phyloP scores from a whole-genome alignment of 2,888 invertebrate species.

The Nymphalis urticae region DNA sequence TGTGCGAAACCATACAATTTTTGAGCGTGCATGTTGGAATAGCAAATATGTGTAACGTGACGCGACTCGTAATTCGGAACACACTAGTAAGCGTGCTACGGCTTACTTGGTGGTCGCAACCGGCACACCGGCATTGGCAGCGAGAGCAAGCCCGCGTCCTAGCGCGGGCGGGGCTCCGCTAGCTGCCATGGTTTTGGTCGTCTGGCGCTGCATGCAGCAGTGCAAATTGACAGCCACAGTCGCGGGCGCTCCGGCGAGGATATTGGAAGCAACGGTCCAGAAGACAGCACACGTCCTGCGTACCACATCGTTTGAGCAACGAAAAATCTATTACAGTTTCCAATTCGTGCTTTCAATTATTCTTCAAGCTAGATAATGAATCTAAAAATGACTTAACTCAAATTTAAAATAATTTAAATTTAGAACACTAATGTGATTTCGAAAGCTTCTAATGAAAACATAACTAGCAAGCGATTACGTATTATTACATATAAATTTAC shows the following conservation, averaged over 20 bases:
- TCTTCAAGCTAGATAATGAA: slow-evolving; percentile 15
- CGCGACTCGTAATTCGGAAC: slow-evolving; percentile 42
- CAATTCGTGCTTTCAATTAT: slow-evolving; percentile 12
- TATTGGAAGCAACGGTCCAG: slow-evolving; percentile 95
- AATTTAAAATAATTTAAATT: background rate
- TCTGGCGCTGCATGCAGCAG: slow-evolving; percentile 92
- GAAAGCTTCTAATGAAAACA: slow-evolving; percentile 12
- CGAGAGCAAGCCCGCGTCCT: slow-evolving; percentile 74
- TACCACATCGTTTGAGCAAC: slow-evolving; percentile 71
- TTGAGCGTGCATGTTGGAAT: slow-evolving; percentile 40
- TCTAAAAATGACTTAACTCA: slow-evolving; percentile 3
- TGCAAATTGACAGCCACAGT: slow-evolving; percentile 95
- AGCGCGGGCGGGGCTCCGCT: slow-evolving; percentile 77
- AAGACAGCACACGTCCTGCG: slow-evolving; percentile 91
- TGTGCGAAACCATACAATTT: slow-evolving; percentile 38
- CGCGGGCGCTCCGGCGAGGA: slow-evolving; percentile 88
- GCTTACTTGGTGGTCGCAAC: slow-evolving; percentile 80
- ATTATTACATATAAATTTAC: background rate
- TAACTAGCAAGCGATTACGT: slow-evolving; percentile 9
- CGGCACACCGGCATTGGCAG: slow-evolving; percentile 76
- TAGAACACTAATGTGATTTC: background rate
- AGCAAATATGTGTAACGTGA: slow-evolving; percentile 42
- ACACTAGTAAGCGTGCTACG: slow-evolving; percentile 66
- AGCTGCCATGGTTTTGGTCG: slow-evolving; percentile 81
- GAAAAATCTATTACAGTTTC: slow-evolving; percentile 19